Evolutionary conservation across 1,140 invertebrate genomes (phyloP), one percentile per base, ranked within the genome.

Genomic region (Proales similis): DNA sequence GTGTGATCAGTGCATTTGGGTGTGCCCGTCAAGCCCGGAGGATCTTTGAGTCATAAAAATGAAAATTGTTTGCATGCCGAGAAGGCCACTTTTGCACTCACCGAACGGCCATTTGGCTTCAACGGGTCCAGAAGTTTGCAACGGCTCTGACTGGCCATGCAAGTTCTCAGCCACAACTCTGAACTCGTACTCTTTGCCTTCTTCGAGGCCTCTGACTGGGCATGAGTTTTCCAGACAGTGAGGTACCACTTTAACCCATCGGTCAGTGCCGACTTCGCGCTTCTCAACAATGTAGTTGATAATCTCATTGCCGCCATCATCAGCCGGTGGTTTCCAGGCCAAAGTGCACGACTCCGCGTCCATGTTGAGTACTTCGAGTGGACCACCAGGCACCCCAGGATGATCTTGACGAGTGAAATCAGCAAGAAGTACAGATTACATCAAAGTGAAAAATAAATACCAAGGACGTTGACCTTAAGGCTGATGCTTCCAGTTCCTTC

Each of bases 241-340:
- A 26, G 62, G 62, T 27, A 30, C 29, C 19, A 33, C 62, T 51
- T 63, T 63, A 30, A 49, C 22, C 62, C 62, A 63, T 51, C 33
- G 48, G 65, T 82, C 81, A 4, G 84, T 80, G 78, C 94, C 92
- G 65, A 84, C 85, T 67, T 72, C 73, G 63, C 68, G 78, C 77
- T 88, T 94, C 75, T 99, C 94, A 48, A 98, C 83, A 39, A 95
- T 85, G 71, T 98, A 99, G 71, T 96, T 97, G 3, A 88, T 92
- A 53, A 99, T 83, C 24, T 88, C 86, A 29, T 88, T 86, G 17
- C 94, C 93, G 17, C 91, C 92, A 68, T 78, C 71, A 67, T 81
- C 79, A 49, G 87, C 88, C 1, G 94, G 93, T 68, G 92, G 87
- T 70, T 85, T 86, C 94, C 94, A 99, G 76, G 85, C 88, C 2